phyloP scores from a whole-genome alignment of 2,113 vertebrate species.

The Forbesichthys agassizii region DNA sequence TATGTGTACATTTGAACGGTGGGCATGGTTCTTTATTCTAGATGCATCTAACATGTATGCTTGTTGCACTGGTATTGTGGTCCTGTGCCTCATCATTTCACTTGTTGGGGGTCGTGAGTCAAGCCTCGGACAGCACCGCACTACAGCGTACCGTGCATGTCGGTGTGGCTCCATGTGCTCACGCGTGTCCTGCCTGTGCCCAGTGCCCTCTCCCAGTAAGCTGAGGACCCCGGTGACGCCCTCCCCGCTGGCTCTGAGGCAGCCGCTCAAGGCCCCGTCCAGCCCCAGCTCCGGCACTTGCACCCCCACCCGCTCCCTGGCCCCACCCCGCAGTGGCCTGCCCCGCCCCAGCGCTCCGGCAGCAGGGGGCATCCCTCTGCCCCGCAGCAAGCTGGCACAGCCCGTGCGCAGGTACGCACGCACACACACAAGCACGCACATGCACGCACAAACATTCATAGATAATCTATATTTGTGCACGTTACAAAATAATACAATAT shows the following conservation, averaged over 20 bases:
- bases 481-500: no score
- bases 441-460: no score
- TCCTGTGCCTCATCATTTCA: no score
- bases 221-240: conserved; percentile 89
- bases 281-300: conserved; percentile 81
- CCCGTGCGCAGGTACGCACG: conserved; percentile 88
- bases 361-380: conserved; percentile 88
- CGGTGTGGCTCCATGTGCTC: not conserved
- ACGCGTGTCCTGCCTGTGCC: conserved; percentile 45
- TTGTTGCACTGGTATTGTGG: no score
- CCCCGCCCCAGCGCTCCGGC: conserved; percentile 86
- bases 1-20: no score
- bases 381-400: conserved; percentile 96
- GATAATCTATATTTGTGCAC: no score
- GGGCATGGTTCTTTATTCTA: no score
- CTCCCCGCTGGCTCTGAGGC: conserved; percentile 91
- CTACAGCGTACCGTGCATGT: no score
- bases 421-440: not conserved
- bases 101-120: no score
- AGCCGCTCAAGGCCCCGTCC: conserved; percentile 90
- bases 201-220: conserved; percentile 96
- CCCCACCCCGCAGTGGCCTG: conserved; percentile 85
- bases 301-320: conserved; percentile 86
- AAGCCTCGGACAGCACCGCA: no score
- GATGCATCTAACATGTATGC: no score